Evolutionary conservation across 1,140 invertebrate species (phyloP).

Genomic region (Drosophila pectinifera): DNA sequence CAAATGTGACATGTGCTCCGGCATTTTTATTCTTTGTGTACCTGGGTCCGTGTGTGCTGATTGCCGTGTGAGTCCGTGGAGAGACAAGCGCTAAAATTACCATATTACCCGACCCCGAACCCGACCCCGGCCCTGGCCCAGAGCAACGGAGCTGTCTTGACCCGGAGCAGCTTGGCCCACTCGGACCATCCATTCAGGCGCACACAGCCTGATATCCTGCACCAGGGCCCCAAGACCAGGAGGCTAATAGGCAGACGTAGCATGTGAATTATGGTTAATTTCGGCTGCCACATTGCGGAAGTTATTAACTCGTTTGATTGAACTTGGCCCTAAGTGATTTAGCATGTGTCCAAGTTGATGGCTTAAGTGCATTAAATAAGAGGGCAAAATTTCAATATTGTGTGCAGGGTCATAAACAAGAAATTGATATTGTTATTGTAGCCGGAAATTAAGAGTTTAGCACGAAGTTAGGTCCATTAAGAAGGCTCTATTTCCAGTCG

Average conservation of each 20-base stretch:
- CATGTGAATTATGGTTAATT: constrained; percentile 71
- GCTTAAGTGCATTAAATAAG: constrained; percentile 36
- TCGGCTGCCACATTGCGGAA: constrained; percentile 70
- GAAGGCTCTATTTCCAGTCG: background rate
- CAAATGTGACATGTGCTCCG: constrained; percentile 77
- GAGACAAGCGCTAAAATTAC: constrained; percentile 76
- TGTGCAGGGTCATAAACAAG: constrained; percentile 19
- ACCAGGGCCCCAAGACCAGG: constrained; percentile 8
- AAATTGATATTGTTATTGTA: constrained; percentile 20
- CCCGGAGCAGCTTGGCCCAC: constrained; percentile 27
- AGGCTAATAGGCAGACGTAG: constrained; percentile 55
- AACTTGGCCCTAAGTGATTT: constrained; percentile 56
- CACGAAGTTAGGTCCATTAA: background rate
- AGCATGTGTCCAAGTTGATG: constrained; percentile 27
- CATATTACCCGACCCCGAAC: constrained; percentile 46
- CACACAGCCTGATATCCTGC: constrained; percentile 15
- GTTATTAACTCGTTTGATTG: constrained; percentile 78
- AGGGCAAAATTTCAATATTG: constrained; percentile 24
- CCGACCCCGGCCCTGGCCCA: constrained; percentile 2
- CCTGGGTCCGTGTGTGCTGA: constrained; percentile 39
- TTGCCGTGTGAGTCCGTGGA: constrained; percentile 44
- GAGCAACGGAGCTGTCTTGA: background rate
- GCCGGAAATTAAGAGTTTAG: background rate
- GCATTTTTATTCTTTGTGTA: constrained; percentile 66
- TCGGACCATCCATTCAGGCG: constrained; percentile 37